Conservation (phyloP, 2,113 vertebrate species). For the Pelecanus crispus region DNA sequence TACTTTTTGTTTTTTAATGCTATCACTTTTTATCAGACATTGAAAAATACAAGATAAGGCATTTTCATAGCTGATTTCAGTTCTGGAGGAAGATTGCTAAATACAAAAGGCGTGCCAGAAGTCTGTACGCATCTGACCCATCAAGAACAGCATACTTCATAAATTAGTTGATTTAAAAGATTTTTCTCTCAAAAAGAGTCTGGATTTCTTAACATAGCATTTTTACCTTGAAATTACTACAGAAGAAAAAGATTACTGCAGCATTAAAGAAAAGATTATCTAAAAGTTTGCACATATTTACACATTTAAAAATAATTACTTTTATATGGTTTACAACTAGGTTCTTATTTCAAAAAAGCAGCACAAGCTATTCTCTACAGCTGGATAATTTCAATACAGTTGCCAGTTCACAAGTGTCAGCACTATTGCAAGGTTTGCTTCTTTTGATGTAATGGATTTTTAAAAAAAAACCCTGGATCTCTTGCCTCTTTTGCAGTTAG, state of each 20-base stretch:
- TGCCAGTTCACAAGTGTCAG: background rate
- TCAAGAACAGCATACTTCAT: background rate
- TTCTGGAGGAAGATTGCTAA: slow-evolving; percentile 8
- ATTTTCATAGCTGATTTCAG: background rate
- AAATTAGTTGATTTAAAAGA: slow-evolving; percentile 23
- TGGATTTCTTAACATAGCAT: background rate
- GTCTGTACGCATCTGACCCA: background rate
- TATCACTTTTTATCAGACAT: background rate
- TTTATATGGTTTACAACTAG: slow-evolving; percentile 27
- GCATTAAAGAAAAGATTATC: slow-evolving; percentile 49
- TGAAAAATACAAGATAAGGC: slow-evolving; percentile 29
- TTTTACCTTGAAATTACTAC: slow-evolving; percentile 27
- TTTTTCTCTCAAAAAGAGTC: slow-evolving; percentile 21
- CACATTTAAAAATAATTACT: slow-evolving; percentile 57
- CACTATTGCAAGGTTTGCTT: background rate
- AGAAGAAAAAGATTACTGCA: slow-evolving; percentile 45
- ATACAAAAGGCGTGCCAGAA: slow-evolving; percentile 12
- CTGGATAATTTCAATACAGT: background rate
- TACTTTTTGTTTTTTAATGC: background rate
- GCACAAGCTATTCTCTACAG: slow-evolving; percentile 1
- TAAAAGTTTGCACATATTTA: slow-evolving; percentile 65
- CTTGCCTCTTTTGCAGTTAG: background rate
- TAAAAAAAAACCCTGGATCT: background rate
- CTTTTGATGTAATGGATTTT: background rate
- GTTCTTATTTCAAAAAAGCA: slow-evolving; percentile 17